Percentiles rank a stretch among this genome's conserved stretches.
Evolutionary conservation across 2,797 vertebrate genomes (phyloP).

Genomic region (Sardinella longiceps): DNA sequence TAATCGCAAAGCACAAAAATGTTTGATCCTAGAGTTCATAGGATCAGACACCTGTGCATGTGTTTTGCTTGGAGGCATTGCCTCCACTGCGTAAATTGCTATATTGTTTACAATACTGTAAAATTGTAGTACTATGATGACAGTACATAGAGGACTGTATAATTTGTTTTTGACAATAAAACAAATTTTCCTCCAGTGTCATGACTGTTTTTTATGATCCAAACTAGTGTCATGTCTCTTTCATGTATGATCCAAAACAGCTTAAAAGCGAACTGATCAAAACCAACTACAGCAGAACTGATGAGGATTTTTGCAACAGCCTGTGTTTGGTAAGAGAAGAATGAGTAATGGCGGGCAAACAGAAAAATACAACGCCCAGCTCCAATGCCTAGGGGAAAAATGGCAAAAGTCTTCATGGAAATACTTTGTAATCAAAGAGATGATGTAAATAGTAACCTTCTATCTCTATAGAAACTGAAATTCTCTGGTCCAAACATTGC

Average conservation of each 20-base stretch:
- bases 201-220: not conserved
- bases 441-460: not conserved
- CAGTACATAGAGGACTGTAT: conserved; percentile 35
- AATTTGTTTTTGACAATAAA: conserved; percentile 49
- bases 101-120: conserved; percentile 50
- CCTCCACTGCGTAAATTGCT: conserved; percentile 31
- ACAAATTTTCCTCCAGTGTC: conserved; percentile 42
- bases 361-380: not conserved
- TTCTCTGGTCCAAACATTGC: not conserved
- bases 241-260: not conserved
- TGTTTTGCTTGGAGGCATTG: conserved; percentile 23
- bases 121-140: conserved; percentile 40
- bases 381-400: not conserved
- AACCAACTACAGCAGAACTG: too few species aligned
- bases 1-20: conserved; percentile 20
- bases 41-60: conserved; percentile 17
- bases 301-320: not conserved
- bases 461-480: conserved; percentile 50
- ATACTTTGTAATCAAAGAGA: not conserved
- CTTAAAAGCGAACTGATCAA: not conserved
- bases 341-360: not conserved
- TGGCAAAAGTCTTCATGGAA: not conserved
- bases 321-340: not conserved
- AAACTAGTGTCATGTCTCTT: too few species aligned
- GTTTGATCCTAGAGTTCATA: not conserved